Evolutionary conservation across 2,888 invertebrate genomes (phyloP).

Genomic region (Antitype chi): DNA sequence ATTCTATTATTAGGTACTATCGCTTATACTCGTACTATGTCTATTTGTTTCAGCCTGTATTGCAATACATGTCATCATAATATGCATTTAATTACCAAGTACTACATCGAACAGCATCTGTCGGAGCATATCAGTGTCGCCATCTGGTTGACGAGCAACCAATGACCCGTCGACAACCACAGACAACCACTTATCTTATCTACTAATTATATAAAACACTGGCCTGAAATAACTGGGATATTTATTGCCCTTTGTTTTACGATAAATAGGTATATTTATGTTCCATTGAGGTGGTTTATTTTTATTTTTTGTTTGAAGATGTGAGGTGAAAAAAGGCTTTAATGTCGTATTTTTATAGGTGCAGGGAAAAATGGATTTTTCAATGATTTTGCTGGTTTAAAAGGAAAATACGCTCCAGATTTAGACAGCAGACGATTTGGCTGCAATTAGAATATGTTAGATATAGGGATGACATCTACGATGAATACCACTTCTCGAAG

Average conservation of each 20-base stretch:
- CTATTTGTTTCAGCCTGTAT: background rate
- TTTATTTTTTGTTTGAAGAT: background rate
- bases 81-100: slow-evolving; percentile 38
- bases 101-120: slow-evolving; percentile 34
- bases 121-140: slow-evolving; percentile 32
- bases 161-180: slow-evolving; percentile 51
- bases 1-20: background rate
- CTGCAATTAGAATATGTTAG: background rate
- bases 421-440: background rate
- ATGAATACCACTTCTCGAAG: background rate
- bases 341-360: background rate
- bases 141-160: slow-evolving; percentile 42
- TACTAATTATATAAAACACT: slow-evolving; percentile 47
- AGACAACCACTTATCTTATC: slow-evolving; percentile 52
- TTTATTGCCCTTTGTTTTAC: slow-evolving; percentile 48
- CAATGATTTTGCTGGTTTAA: background rate
- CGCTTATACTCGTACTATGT: background rate
- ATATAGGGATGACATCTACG: background rate
- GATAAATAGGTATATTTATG: slow-evolving; percentile 35
- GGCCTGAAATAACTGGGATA: slow-evolving; percentile 56
- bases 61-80: background rate
- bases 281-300: slow-evolving; percentile 2
- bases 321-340: background rate
- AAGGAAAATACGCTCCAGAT: background rate
- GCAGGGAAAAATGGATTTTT: background rate